Evolutionary conservation across 2,888 invertebrate genomes (phyloP), one percentile per base, ranked within the genome.

Genomic region (Troides aeacus): DNA sequence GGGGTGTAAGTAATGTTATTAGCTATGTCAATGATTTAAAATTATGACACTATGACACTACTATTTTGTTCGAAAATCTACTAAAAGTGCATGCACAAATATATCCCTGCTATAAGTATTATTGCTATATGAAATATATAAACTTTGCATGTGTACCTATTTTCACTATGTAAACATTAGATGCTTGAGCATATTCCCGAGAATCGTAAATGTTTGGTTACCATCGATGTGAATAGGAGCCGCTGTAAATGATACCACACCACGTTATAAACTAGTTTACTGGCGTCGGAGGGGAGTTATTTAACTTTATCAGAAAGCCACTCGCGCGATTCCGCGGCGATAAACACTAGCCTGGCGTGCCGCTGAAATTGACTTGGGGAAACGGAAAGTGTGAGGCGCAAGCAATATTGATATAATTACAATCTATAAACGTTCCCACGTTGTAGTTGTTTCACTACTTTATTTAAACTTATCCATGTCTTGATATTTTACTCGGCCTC

Each of bases 181-280:
- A n/a, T n/a, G 7, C n/a, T 53, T 53, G n/a, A 53, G 53, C 5
- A n/a, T n/a, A 53, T 36, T 64, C 72, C 69, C 62, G 50, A 18
- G 60, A 62, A 62, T 46, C 61, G 64, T 68, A 68, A 64, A 78
- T 74, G 74, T 74, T 72, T 66, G 59, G 62, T 70, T 71, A 62
- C 71, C 70, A 68, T 71, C 71, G 62, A 72, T 66, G 62, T 63
- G 59, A 73, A 74, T 74, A 72, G 74, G 69, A 66, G 69, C 71
- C 71, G 76, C 76, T 79, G 80, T 84, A 83, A 86, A 88, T 85
- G 85, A 82, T 80, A 76, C 79, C 85, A 86, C 86, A 84, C 84
- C 72, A 84, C 75, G 78, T 74, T 76, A 62, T 70, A 69, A 82
- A 78, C 79, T 79, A 82, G 80, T 84, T 84, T 79, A 78, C 77